Percentiles rank a stretch among this genome's conserved stretches.
phyloP scores from a whole-genome alignment of 2,797 vertebrate species.

The Brachymystax lenok region DNA sequence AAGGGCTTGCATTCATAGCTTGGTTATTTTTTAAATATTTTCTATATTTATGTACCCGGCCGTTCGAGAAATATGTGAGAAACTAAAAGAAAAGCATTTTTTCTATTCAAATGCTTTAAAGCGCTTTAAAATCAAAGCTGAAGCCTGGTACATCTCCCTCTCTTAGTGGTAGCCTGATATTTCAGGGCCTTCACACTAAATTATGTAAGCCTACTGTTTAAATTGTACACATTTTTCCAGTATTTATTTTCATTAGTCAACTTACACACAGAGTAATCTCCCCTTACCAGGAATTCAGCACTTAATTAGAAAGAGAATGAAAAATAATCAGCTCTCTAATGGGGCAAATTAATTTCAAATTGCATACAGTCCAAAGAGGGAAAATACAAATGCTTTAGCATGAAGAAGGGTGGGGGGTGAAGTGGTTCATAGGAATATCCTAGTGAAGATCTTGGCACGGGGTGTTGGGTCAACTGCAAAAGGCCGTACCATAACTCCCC shows the following conservation, averaged over 20 bases:
- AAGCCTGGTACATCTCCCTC: background rate
- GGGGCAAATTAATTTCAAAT: constrained; percentile 66
- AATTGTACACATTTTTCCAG: constrained; percentile 56
- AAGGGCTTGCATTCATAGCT: constrained; percentile 60
- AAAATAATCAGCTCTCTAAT: constrained; percentile 71
- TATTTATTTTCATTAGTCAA: constrained; percentile 64
- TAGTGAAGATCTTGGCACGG: constrained; percentile 47
- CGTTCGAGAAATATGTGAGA: constrained; percentile 43
- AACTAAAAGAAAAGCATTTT: constrained; percentile 38
- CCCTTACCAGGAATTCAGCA: constrained; percentile 63
- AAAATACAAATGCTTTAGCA: constrained; percentile 46
- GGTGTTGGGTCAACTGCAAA: constrained; percentile 23
- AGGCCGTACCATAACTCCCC: constrained; percentile 33
- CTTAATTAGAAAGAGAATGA: constrained; percentile 65
- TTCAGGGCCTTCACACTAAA: constrained; percentile 50
- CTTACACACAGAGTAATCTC: constrained; percentile 57
- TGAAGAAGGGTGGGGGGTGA: background rate
- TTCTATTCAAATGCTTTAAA: constrained; percentile 30
- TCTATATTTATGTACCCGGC: no score
- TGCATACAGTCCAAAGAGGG: constrained; percentile 41
- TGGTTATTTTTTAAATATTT: constrained; percentile 45
- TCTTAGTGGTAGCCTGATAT: constrained; percentile 35
- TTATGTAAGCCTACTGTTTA: constrained; percentile 45
- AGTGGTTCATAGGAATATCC: constrained; percentile 39
- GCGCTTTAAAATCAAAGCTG: constrained; percentile 5